phyloP scores from a whole-genome alignment of 2,888 invertebrate genomes.

The Lamproptera curius region DNA sequence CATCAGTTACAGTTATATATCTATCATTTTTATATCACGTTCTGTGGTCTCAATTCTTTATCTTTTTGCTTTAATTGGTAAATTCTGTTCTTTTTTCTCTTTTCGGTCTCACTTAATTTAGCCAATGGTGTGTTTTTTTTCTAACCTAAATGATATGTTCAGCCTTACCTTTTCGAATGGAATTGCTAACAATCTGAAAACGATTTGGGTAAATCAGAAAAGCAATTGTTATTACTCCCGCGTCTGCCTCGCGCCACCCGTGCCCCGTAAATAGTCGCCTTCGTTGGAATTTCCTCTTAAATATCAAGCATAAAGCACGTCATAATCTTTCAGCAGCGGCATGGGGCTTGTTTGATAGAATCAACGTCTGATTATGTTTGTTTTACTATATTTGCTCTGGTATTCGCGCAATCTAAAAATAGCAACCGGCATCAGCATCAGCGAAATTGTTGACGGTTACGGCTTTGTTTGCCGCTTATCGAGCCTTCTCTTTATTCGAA shows the following conservation, averaged over 20 bases:
- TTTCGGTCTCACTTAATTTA: too few species aligned
- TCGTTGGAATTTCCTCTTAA: slow-evolving; percentile 15
- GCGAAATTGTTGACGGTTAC: background rate
- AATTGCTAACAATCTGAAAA: slow-evolving; percentile 2
- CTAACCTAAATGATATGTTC: slow-evolving; percentile 11
- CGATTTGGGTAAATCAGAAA: background rate
- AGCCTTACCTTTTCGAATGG: slow-evolving; percentile 14
- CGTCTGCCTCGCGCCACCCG: background rate
- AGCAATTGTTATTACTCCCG: background rate
- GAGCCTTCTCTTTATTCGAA: too few species aligned
- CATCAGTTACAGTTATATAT: too few species aligned
- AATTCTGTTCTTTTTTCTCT: too few species aligned
- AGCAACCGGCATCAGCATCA: too few species aligned
- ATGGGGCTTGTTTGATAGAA: slow-evolving; percentile 21
- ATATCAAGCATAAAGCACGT: slow-evolving; percentile 11
- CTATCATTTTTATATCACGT: too few species aligned
- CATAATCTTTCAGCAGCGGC: slow-evolving; percentile 24
- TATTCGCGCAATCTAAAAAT: slow-evolving; percentile 15
- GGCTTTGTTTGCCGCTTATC: slow-evolving; percentile 7
- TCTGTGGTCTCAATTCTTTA: too few species aligned
- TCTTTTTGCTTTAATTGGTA: too few species aligned
- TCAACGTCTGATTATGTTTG: slow-evolving; percentile 15
- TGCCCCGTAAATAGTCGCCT: slow-evolving; percentile 7
- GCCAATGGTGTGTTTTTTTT: too few species aligned
- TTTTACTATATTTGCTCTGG: slow-evolving; percentile 11